Evolutionary conservation across 2,888 invertebrate species (phyloP).

Genomic region (Drosophila siamana): DNA sequence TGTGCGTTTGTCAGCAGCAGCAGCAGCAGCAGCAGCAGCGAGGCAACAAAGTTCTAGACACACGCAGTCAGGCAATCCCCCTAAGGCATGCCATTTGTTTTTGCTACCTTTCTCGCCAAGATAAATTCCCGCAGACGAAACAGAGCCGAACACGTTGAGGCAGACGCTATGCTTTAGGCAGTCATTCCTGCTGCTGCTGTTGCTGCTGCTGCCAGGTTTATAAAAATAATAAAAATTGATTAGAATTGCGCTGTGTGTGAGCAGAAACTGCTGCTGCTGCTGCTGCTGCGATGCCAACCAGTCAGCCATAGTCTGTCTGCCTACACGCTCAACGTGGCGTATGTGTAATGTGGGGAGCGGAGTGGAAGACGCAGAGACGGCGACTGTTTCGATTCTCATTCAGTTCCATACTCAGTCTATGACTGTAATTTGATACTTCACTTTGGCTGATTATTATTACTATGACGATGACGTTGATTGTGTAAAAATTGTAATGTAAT

Average conservation of each 20-base stretch:
- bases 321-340: conserved; percentile 29
- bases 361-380: conserved; percentile 20
- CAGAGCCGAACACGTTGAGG: conserved; percentile 55
- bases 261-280: conserved; percentile 16
- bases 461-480: conserved; percentile 78
- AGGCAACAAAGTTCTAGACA: conserved; percentile 42
- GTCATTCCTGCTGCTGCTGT: conserved; percentile 31
- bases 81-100: conserved; percentile 75
- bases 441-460: conserved; percentile 80
- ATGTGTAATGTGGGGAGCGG: conserved; percentile 33
- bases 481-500: conserved; percentile 81
- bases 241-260: conserved; percentile 76
- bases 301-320: conserved; percentile 15
- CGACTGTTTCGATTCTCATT: conserved; percentile 66
- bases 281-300: conserved; percentile 24
- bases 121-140: conserved; percentile 74
- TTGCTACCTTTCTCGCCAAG: conserved; percentile 67
- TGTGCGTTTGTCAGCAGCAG: conserved; percentile 63
- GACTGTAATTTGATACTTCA: conserved; percentile 80
- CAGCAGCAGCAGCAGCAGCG: conserved; percentile 52
- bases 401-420: conserved; percentile 45
- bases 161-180: conserved; percentile 14
- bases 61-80: conserved; percentile 56
- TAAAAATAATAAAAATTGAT: conserved; percentile 84
- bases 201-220: conserved; percentile 61